Conservation (phyloP, 2,888 invertebrate genomes). For the Drosophila quinaria region DNA sequence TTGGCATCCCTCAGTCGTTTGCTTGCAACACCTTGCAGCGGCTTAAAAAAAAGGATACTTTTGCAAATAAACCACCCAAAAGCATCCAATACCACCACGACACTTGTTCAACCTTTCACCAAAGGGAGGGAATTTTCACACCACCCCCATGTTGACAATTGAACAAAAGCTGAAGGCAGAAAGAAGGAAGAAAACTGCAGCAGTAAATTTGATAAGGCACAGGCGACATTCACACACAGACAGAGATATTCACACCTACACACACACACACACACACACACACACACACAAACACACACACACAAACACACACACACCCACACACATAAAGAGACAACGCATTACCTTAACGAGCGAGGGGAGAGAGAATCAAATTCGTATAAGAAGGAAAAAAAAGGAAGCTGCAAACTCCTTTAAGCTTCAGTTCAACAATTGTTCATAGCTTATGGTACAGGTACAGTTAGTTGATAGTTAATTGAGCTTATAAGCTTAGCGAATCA, state of each 20-base stretch:
- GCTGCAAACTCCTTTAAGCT: slow-evolving; percentile 14
- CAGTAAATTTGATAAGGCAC: slow-evolving; percentile 47
- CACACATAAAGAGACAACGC: slow-evolving; percentile 4
- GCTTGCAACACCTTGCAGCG: slow-evolving; percentile 41
- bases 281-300: background rate
- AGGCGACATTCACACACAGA: slow-evolving; percentile 11
- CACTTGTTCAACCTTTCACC: slow-evolving; percentile 1
- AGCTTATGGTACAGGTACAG: background rate
- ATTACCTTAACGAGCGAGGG: slow-evolving; percentile 38
- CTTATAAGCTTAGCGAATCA: slow-evolving; percentile 2
- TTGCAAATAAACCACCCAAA: slow-evolving; percentile 4
- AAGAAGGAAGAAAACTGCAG: slow-evolving; percentile 43
- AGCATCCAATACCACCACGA: background rate
- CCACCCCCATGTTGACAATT: slow-evolving; percentile 25
- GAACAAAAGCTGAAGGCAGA: slow-evolving; percentile 14
- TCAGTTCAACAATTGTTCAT: slow-evolving; percentile 8
- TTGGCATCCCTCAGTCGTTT: slow-evolving; percentile 12
- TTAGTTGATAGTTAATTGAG: slow-evolving; percentile 8
- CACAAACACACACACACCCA: background rate
- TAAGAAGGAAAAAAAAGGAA: background rate
- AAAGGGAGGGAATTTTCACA: slow-evolving; percentile 33
- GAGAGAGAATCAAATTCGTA: background rate
- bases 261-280: background rate
- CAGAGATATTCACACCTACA: background rate
- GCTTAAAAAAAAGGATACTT: slow-evolving; percentile 28